A percentile compares a stretch with the other conserved stretches of the same genome.
Evolutionary conservation across 2,797 vertebrate species (phyloP).

Genomic region (Xiphophorus birchmanni): DNA sequence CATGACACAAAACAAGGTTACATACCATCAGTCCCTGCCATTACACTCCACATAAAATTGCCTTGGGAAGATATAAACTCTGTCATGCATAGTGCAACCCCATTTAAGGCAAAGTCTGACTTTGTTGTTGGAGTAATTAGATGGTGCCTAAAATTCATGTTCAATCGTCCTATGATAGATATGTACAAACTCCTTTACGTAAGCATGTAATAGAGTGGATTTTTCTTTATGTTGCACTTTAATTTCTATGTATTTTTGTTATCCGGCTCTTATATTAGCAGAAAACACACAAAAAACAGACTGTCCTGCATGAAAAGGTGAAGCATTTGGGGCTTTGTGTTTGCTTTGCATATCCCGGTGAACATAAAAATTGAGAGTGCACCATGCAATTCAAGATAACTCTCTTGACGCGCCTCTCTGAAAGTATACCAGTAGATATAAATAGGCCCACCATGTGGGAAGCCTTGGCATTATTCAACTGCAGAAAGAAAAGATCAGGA

Average conservation of each 20-base stretch:
- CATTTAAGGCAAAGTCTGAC: neutral
- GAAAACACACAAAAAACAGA: neutral
- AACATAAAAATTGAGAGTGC: neutral
- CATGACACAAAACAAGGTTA: neutral
- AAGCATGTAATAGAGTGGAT: neutral
- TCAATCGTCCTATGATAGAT: neutral
- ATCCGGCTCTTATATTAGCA: neutral
- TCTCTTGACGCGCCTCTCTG: neutral
- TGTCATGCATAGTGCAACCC: neutral
- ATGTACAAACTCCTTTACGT: neutral
- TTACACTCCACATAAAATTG: neutral
- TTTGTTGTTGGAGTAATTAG: neutral
- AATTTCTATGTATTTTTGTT: neutral
- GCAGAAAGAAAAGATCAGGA: conserved; percentile 42
- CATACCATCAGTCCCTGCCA: neutral
- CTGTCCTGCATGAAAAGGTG: neutral
- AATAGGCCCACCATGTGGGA: neutral
- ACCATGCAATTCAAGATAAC: neutral
- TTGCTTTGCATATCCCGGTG: neutral
- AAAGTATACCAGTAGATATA: neutral
- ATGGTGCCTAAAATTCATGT: neutral
- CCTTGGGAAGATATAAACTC: conserved; percentile 6
- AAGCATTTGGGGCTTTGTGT: neutral
- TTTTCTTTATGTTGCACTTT: neutral
- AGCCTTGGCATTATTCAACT: conserved; percentile 19